phyloP scores from a whole-genome alignment of 2,888 invertebrate species.

The Phytoseiulus persimilis region DNA sequence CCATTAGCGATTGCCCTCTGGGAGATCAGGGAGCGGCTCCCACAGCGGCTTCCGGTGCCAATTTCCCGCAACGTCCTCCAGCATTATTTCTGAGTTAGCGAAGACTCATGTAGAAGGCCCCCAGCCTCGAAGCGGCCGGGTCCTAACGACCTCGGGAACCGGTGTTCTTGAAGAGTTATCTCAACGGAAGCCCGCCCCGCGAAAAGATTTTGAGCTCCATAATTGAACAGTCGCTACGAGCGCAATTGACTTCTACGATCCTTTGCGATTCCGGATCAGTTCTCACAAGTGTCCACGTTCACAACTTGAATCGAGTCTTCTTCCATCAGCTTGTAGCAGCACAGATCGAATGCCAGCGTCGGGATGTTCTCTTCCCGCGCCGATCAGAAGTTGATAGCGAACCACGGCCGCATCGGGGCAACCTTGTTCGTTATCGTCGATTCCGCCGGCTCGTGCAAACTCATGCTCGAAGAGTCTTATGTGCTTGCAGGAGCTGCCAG shows the following conservation, averaged over 20 bases:
- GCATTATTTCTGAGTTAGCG: neutral
- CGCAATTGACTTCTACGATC: neutral
- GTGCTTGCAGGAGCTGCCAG: constrained; percentile 10
- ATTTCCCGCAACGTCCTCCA: neutral
- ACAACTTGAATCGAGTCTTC: too few relatives aligned
- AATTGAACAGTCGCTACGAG: neutral
- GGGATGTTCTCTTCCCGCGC: too few relatives aligned
- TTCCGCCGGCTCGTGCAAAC: neutral
- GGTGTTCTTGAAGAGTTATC: neutral
- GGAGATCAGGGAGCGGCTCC: neutral
- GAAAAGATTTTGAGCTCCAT: neutral
- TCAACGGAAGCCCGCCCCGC: neutral
- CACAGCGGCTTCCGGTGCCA: neutral
- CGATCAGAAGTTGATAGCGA: too few relatives aligned
- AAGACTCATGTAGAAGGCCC: neutral
- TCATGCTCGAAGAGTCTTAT: neutral
- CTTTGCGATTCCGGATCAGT: neutral
- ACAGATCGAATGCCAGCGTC: too few relatives aligned
- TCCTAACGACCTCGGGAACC: neutral
- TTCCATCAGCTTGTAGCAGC: too few relatives aligned
- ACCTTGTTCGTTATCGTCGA: too few relatives aligned
- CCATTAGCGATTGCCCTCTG: neutral
- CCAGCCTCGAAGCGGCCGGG: neutral
- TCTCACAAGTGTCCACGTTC: neutral
- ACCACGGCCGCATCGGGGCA: too few relatives aligned